Evolutionary conservation across 2,888 invertebrate species (phyloP).

Genomic region (Lamproptera curius): DNA sequence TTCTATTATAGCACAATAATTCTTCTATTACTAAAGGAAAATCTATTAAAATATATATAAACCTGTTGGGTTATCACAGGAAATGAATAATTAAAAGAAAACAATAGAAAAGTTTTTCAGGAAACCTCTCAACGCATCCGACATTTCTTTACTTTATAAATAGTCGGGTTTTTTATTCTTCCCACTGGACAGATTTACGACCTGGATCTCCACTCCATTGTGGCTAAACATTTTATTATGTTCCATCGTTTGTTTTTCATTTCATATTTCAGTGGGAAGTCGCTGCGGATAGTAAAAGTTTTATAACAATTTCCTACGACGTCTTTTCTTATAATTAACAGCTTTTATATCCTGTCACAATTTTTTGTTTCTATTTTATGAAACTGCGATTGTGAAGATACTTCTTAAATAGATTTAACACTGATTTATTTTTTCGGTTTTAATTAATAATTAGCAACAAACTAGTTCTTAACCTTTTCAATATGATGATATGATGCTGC

Average conservation of each 20-base stretch:
- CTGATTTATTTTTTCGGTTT: too few relatives aligned
- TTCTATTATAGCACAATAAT: too few relatives aligned
- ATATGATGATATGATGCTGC: too few relatives aligned
- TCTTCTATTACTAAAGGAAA: too few relatives aligned
- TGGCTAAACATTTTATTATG: constrained; percentile 51
- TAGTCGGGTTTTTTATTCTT: constrained; percentile 47
- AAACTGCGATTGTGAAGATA: too few relatives aligned
- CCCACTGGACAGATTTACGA: constrained; percentile 57
- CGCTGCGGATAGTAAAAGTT: constrained; percentile 15
- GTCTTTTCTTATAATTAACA: constrained; percentile 9
- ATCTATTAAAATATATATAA: too few relatives aligned
- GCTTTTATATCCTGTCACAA: too few relatives aligned
- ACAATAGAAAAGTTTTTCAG: background rate
- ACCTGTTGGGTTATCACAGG: too few relatives aligned
- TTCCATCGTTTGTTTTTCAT: constrained; percentile 44
- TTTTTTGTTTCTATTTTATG: too few relatives aligned
- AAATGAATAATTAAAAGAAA: background rate
- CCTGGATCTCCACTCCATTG: constrained; percentile 44
- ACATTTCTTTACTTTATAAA: constrained; percentile 26
- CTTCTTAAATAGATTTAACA: too few relatives aligned
- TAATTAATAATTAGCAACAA: too few relatives aligned
- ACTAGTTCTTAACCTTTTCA: too few relatives aligned
- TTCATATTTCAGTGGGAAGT: constrained; percentile 32
- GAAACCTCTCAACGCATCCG: background rate
- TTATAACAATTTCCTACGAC: constrained; percentile 9